Evolutionary conservation across 2,797 vertebrate genomes (phyloP), one percentile per base, ranked within the genome.

Genomic region (Macropus fuliginosus): DNA sequence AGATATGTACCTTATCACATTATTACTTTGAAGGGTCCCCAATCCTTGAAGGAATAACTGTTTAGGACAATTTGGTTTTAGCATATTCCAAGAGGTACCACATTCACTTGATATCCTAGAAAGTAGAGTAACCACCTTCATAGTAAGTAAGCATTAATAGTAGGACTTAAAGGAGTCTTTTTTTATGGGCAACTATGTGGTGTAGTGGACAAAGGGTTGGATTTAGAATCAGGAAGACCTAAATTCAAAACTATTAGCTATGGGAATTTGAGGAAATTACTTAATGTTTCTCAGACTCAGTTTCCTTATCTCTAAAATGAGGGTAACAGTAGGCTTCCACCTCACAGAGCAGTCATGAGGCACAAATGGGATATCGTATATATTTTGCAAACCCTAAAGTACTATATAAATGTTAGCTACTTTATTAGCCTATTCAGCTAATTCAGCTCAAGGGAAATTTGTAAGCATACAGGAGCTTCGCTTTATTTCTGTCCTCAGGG

Each of bases 161-260:
- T 1, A 40, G n/a, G 13, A 74, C 5, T 74, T 74, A 74, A 74
- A 74, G n/a, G 14, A 21, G 34, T 74, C 5, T 74, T 74, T 40
- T 40, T 40, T 74, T 21, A 40, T n/a, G 16, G 62, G 34, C 34
- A 62, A 34, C 34, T n/a, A 18, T 74, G 1, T 16, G 34, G 31
- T 14, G 34, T 16, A 66, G 13, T 74, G 34, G 16, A 74, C 40
- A 40, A 74, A 74, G 16, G 5, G 5, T 40, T 40, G 34, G 62
- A 74, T 74, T 74, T 74, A 66, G 24, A 92, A 94, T 74, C 56
- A 93, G 56, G 90, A 95, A 74, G 90, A 56, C 62, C 54, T 9
- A 21, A 50, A 13, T n/a, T 56, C 40, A 87, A 18, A 92, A 24
- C 55, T 55, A 93, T 93, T 66, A 91, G 2, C 90, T 92, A n/a